These are phyloP conservation scores for Nesogale talazaci DNA, from an alignment of 2,113 vertebrate genomes.

Conservation along the genomic window DNA sequence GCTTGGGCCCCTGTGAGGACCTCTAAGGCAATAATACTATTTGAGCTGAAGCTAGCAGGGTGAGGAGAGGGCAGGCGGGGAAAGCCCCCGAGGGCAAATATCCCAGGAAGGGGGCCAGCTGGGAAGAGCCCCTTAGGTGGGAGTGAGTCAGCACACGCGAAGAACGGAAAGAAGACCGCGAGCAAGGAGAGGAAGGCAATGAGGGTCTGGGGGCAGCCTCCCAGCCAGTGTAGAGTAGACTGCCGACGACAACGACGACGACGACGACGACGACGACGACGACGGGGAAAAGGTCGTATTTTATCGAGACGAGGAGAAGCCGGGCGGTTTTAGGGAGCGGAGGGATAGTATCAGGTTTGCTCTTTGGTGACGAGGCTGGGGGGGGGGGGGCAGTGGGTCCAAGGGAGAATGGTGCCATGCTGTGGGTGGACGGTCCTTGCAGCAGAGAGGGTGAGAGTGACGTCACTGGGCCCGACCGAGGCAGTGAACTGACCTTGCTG, in stretches of 20 bases:
- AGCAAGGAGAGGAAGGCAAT: not conserved
- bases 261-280: too few species aligned
- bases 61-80: too few species aligned
- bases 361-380: not conserved
- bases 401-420: not conserved
- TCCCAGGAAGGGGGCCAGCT: too few species aligned
- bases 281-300: not conserved
- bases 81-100: too few species aligned
- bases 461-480: too few species aligned
- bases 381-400: not conserved
- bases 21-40: not conserved
- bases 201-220: not conserved
- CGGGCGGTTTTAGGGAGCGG: not conserved
- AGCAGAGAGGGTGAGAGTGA: not conserved
- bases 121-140: too few species aligned
- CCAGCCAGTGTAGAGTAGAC: constrained; percentile 3
- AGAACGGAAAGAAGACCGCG: not conserved
- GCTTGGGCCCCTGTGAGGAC: not conserved
- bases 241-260: too few species aligned
- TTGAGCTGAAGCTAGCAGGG: not conserved
- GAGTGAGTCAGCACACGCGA: not conserved
- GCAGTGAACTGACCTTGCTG: not conserved
- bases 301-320: not conserved
- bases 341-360: constrained; percentile 1
- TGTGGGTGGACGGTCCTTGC: not conserved